A percentile compares a stretch with the other conserved stretches of the same genome.
Conservation (phyloP, 2,888 invertebrate species). For the Glomeris marginata region DNA sequence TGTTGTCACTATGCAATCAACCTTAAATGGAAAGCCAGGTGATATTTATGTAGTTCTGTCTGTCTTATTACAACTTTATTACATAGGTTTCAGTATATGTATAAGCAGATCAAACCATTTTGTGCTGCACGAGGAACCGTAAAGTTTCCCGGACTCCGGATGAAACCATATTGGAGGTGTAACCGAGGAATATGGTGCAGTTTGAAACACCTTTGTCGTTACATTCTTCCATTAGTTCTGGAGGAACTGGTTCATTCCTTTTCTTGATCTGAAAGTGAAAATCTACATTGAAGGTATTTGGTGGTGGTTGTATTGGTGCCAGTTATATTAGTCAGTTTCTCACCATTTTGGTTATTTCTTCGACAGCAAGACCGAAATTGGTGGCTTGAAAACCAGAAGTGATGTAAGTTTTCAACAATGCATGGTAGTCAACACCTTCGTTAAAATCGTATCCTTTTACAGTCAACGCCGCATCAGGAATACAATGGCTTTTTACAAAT, state of each 20-base stretch:
- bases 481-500: conserved; percentile 47
- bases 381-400: conserved; percentile 95
- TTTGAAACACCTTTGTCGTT: conserved; percentile 59
- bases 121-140: conserved; percentile 67
- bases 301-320: background rate
- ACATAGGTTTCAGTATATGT: background rate
- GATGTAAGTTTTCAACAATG: conserved; percentile 60
- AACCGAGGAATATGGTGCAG: conserved; percentile 94
- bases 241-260: conserved; percentile 49
- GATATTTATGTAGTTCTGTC: background rate
- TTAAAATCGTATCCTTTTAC: conserved; percentile 90
- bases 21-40: conserved; percentile 31
- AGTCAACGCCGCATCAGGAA: conserved; percentile 48
- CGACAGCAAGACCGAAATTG: conserved; percentile 75
- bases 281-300: background rate
- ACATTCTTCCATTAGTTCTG: conserved; percentile 43
- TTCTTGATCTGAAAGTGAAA: conserved; percentile 51
- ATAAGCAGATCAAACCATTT: conserved; percentile 46
- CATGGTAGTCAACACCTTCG: conserved; percentile 67
- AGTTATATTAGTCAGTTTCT: conserved; percentile 17
- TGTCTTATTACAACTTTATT: background rate
- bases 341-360: conserved; percentile 85
- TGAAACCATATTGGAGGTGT: conserved; percentile 94
- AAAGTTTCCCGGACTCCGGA: conserved; percentile 86
- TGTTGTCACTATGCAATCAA: conserved; percentile 93